Percentiles rank a stretch among this genome's conserved stretches.
These are phyloP conservation scores for Taphrorychus bicolor DNA, from an alignment of 2,888 invertebrate genomes.

Conservation along the genomic window DNA sequence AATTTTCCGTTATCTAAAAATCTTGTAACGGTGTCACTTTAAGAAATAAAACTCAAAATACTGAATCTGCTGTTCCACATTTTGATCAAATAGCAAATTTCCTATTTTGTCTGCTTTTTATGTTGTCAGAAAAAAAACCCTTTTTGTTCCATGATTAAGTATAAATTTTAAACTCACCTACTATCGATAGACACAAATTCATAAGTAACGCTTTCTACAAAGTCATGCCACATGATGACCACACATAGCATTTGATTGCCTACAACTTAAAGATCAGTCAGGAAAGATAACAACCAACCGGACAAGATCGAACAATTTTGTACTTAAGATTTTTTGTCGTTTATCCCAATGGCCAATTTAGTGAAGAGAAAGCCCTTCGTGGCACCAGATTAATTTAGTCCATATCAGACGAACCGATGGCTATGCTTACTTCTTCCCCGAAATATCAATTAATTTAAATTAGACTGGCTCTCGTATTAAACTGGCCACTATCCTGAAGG, in stretches of 20 bases:
- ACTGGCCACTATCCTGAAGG: constrained; percentile 39
- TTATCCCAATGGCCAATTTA: constrained; percentile 16
- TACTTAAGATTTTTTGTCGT: constrained; percentile 30
- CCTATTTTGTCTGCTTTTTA: background rate
- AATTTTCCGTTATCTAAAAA: no score
- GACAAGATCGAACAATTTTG: constrained; percentile 33
- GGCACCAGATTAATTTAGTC: background rate
- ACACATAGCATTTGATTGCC: constrained; percentile 21
- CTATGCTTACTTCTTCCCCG: background rate
- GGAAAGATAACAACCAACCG: constrained; percentile 23
- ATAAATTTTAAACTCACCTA: no score
- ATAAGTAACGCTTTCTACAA: background rate
- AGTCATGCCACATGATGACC: constrained; percentile 34
- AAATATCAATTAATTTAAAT: constrained; percentile 28
- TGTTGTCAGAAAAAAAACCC: no score
- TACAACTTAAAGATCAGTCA: constrained; percentile 16
- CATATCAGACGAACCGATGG: background rate
- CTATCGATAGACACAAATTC: background rate
- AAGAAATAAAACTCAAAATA: no score
- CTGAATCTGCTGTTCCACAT: no score
- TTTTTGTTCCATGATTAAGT: no score
- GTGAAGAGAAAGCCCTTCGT: background rate
- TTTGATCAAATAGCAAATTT: background rate
- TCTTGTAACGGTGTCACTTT: no score
- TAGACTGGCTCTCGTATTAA: constrained; percentile 22